Percentiles rank a stretch among this genome's conserved stretches.
Evolutionary conservation across 2,113 vertebrate species (phyloP).

Genomic region (Nerophis ophidion): DNA sequence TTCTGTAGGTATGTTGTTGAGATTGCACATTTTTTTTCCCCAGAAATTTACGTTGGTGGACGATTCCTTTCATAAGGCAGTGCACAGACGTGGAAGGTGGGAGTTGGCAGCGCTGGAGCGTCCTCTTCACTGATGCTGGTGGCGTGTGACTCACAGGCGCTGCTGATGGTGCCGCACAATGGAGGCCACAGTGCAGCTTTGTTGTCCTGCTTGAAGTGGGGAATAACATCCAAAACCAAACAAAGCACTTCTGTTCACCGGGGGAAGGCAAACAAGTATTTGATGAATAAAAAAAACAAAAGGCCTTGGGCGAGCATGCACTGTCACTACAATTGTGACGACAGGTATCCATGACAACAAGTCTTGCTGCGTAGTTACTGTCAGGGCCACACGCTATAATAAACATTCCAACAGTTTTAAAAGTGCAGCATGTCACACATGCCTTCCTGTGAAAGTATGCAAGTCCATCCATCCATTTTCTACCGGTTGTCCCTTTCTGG

Average conservation of each 20-base stretch:
- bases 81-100: constrained; percentile 39
- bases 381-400: background rate
- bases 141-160: constrained; percentile 40
- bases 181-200: constrained; percentile 36
- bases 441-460: constrained; percentile 17
- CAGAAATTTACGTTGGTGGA: background rate
- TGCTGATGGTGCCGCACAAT: constrained; percentile 34
- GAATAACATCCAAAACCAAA: background rate
- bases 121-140: constrained; percentile 11
- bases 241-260: constrained; percentile 12
- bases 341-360: background rate
- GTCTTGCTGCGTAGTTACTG: background rate
- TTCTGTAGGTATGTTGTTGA: background rate
- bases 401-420: background rate
- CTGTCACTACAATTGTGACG: background rate
- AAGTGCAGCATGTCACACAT: constrained; percentile 20
- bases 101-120: constrained; percentile 28
- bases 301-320: background rate
- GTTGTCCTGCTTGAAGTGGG: constrained; percentile 25
- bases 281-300: background rate
- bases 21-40: background rate
- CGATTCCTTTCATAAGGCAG: constrained; percentile 10
- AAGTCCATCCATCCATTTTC: background rate
- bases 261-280: constrained; percentile 11
- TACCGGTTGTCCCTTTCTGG: too few relatives aligned